Percentiles rank a stretch among this genome's conserved stretches.
These are phyloP conservation scores for Eurosta solidaginis DNA, from an alignment of 1,140 invertebrate species.

Conservation along the genomic window DNA sequence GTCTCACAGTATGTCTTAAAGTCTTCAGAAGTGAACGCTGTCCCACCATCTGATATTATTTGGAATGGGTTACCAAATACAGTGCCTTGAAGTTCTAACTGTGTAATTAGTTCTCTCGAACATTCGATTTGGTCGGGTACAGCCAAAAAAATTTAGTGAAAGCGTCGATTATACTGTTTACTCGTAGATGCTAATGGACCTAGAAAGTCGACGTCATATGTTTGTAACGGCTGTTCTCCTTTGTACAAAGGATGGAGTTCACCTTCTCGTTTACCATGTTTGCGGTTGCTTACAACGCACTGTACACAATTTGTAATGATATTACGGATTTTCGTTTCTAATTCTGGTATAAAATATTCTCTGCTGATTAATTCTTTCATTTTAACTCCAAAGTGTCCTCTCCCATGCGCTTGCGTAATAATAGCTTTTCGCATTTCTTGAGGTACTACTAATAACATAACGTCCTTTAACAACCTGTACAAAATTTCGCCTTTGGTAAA, in stretches of 20 bases:
- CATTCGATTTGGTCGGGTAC: conserved; percentile 40
- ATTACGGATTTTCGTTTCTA: conserved; percentile 48
- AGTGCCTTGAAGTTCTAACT: conserved; percentile 40
- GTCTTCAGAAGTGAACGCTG: conserved; percentile 39
- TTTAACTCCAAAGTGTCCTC: conserved; percentile 53
- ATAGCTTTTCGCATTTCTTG: conserved; percentile 45
- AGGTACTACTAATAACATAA: conserved; percentile 40
- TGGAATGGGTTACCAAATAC: conserved; percentile 48
- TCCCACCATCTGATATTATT: conserved; percentile 18
- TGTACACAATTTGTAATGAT: conserved; percentile 46
- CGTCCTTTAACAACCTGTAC: neutral
- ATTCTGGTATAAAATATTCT: conserved; percentile 56
- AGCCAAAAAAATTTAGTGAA: conserved; percentile 56
- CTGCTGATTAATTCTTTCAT: conserved; percentile 55
- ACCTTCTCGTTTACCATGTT: conserved; percentile 57
- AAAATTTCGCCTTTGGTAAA: neutral
- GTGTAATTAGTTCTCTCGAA: conserved; percentile 41
- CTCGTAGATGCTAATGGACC: conserved; percentile 47
- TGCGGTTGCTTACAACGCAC: conserved; percentile 45
- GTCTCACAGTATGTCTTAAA: conserved; percentile 48
- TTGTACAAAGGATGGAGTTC: conserved; percentile 46
- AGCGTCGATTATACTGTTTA: neutral
- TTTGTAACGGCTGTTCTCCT: conserved; percentile 42
- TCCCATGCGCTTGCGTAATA: conserved; percentile 46
- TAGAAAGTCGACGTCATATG: conserved; percentile 35